Percentiles rank a stretch among this genome's conserved stretches.
Evolutionary conservation across 2,888 invertebrate species (phyloP).

Genomic region (Platycheirus albimanus): DNA sequence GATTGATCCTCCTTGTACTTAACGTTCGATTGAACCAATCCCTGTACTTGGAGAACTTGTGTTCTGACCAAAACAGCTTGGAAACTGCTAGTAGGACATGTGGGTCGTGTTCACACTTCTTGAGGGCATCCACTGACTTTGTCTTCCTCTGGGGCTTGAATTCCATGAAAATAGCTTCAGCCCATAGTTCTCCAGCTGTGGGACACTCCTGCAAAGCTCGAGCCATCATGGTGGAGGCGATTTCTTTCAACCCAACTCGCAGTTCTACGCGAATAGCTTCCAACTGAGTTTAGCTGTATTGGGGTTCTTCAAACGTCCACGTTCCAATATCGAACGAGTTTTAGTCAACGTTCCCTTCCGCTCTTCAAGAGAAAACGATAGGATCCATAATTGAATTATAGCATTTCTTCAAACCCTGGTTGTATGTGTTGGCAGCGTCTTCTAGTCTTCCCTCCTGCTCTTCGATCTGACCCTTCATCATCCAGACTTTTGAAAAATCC

Average conservation of each 20-base stretch:
- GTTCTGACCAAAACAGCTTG: slow-evolving; percentile 98
- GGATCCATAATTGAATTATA: slow-evolving; percentile 96
- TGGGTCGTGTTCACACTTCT: slow-evolving; percentile 99
- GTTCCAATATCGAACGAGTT: slow-evolving; percentile 97
- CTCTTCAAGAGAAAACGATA: slow-evolving; percentile 94
- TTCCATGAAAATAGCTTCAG: slow-evolving; percentile 99
- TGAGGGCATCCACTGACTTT: slow-evolving; percentile 98
- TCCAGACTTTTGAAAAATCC: slow-evolving; percentile 97
- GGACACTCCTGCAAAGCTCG: slow-evolving; percentile 92
- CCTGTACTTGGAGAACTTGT: slow-evolving; percentile 95
- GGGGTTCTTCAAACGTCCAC: slow-evolving; percentile 95
- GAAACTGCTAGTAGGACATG: slow-evolving; percentile 97
- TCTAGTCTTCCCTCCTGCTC: slow-evolving; percentile 91
- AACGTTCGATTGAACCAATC: slow-evolving; percentile 98
- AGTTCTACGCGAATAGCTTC: slow-evolving; percentile 96
- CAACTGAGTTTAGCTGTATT: slow-evolving; percentile 92
- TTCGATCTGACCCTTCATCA: slow-evolving; percentile 99
- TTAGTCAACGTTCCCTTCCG: slow-evolving; percentile 93
- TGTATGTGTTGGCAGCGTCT: slow-evolving; percentile 94
- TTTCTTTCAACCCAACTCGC: slow-evolving; percentile 91
- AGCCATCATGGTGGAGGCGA: slow-evolving; percentile 96
- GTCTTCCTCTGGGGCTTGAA: slow-evolving; percentile 97
- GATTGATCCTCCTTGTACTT: slow-evolving; percentile 76
- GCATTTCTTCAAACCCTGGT: slow-evolving; percentile 94
- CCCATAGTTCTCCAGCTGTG: slow-evolving; percentile 95